Percentiles rank a stretch among this genome's conserved stretches.
Conservation (phyloP, 2,113 vertebrate genomes). For the Lethenteron reissneri region DNA sequence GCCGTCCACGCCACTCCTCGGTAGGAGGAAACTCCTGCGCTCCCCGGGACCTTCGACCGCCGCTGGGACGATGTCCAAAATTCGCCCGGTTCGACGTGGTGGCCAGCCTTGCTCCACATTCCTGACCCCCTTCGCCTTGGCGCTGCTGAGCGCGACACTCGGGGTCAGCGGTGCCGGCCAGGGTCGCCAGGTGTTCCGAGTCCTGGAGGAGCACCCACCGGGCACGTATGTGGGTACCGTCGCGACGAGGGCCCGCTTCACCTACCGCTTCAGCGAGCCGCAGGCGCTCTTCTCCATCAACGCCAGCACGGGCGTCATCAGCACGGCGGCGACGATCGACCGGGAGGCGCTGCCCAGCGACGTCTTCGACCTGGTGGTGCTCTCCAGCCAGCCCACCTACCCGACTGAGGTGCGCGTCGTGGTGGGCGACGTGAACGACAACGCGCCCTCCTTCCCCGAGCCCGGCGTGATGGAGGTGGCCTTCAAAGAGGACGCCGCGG, state of each 20-base stretch:
- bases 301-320: conserved; percentile 50
- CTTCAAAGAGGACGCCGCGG: conserved; percentile 84
- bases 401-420: conserved; percentile 81
- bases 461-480: conserved; percentile 54
- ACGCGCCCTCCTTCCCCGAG: conserved; percentile 76
- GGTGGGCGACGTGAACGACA: conserved; percentile 82
- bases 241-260: conserved; percentile 60
- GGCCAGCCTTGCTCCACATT: conserved; percentile 10
- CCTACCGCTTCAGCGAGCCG: conserved; percentile 76
- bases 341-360: conserved; percentile 50
- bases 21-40: too few relatives aligned
- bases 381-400: conserved; percentile 74
- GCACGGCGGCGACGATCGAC: conserved; percentile 63
- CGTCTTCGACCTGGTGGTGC: conserved; percentile 76
- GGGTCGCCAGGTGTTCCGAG: conserved; percentile 68
- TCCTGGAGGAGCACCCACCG: conserved; percentile 67
- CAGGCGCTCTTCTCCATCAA: conserved; percentile 79
- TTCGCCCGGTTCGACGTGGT: too few relatives aligned
- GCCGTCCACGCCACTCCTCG: too few relatives aligned
- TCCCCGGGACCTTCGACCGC: too few relatives aligned
- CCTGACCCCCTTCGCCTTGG: conserved; percentile 14
- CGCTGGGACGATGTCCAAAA: too few relatives aligned
- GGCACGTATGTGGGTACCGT: conserved; percentile 76
- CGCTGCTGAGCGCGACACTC: conserved; percentile 28
- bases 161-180: conserved; percentile 30